A percentile compares a stretch with the other conserved stretches of the same genome.
phyloP scores from a whole-genome alignment of 2,888 invertebrate genomes.

The Abscondita cerata region DNA sequence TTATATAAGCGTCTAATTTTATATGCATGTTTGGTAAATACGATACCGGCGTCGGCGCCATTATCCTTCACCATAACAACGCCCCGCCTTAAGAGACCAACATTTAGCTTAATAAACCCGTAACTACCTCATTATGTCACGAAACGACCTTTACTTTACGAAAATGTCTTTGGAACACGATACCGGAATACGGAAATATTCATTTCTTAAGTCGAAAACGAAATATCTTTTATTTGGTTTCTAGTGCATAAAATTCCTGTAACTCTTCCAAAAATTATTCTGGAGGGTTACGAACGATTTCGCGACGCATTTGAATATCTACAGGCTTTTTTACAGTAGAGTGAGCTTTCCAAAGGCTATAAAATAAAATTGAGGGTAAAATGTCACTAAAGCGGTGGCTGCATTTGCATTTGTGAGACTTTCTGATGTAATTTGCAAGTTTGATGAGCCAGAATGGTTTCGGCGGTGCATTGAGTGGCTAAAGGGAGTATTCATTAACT shows the following conservation, averaged over 20 bases:
- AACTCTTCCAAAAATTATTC: conserved; percentile 36
- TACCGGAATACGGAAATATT: conserved; percentile 29
- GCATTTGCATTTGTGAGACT: conserved; percentile 38
- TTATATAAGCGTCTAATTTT: conserved; percentile 30
- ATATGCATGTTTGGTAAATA: conserved; percentile 37
- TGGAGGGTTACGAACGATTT: conserved; percentile 30
- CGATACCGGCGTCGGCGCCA: conserved; percentile 39
- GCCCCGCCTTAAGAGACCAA: conserved; percentile 39
- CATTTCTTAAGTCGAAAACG: conserved; percentile 23
- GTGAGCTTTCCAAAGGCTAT: conserved; percentile 38
- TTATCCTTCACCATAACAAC: conserved; percentile 40
- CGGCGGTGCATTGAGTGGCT: conserved; percentile 30
- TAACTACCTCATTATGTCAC: conserved; percentile 39
- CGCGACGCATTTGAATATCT: conserved; percentile 40
- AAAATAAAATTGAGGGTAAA: conserved; percentile 43
- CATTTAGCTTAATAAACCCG: conserved; percentile 39
- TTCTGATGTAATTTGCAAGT: conserved; percentile 41
- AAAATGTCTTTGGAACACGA: conserved; percentile 36
- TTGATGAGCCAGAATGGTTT: conserved; percentile 35
- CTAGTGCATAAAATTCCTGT: conserved; percentile 28
- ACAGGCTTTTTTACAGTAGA: conserved; percentile 39
- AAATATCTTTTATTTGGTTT: conserved; percentile 18
- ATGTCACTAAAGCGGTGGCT: conserved; percentile 38
- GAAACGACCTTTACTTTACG: conserved; percentile 34
- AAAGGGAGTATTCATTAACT: conserved; percentile 39